Base-by-base conservation (phyloP, 2,113 vertebrate genomes). In the Panurus biarmicus region DNA sequence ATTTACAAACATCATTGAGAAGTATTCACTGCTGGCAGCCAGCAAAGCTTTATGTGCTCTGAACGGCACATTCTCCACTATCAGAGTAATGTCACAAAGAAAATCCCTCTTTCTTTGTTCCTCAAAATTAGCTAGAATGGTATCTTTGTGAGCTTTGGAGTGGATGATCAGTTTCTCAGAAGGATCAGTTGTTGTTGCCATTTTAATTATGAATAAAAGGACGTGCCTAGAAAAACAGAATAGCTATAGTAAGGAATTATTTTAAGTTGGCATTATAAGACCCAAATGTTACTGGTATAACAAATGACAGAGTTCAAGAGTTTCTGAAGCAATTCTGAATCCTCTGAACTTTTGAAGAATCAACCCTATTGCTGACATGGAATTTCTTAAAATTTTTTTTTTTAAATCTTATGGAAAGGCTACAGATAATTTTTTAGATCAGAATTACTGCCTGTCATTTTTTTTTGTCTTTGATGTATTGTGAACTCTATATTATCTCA, bases 11-110 rank as follows among this genome's bases (percentile, higher is more conserved):
- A 99, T 98, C 96, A 98, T 93, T 10, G 98, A 99, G 94, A 99
- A 99, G 96, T 98, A 99, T 28, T 99, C 98, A 15, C 99, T 99
- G 96, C 98, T 99, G 17, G 99, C 99, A 44, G 99, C 99, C n/a
- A 99, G 98, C 87, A 99, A 96, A 75, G 98, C 98, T 95, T 99
- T 99, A 94, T 99, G 99, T 9, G 99, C 99, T 96, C 98, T 98
- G 97, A 99, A 99, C 8, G 98, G 98, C 66, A 98, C 98, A 56
- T 99, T 97, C 62, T 99, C 99, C 70, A 99, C 99, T 10, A 99
- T 98, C 3, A 99, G 96, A 23, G 99, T 99, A 94, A 99, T 98
- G 92, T 99, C 99, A 79, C 99, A 99, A 78, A 99, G 97, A 33
- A 99, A 98, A 77, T 98, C 98, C 35, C 97, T 98, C 87, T 97